Evolutionary conservation across 2,113 vertebrate species (phyloP).

Genomic region (Anarrhichthys ocellatus): DNA sequence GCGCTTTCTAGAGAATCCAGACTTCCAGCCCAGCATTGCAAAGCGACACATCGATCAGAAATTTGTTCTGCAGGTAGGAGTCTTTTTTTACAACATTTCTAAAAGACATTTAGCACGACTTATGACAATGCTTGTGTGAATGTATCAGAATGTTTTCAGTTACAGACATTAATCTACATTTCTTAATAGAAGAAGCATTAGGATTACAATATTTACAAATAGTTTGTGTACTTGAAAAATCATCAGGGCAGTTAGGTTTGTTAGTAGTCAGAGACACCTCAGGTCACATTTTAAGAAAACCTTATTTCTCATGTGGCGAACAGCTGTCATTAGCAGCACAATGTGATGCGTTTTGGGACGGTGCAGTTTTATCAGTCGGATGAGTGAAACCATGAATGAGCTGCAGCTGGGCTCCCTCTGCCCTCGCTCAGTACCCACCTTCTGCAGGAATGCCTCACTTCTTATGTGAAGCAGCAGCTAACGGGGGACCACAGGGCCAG

Average conservation of each 20-base stretch:
- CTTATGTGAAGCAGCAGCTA: slow-evolving; percentile 32
- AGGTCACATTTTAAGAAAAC: background rate
- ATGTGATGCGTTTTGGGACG: slow-evolving; percentile 12
- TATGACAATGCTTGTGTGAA: background rate
- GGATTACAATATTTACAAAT: background rate
- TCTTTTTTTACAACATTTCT: background rate
- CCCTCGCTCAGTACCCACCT: slow-evolving; percentile 46
- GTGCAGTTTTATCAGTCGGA: background rate
- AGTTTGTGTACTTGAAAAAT: background rate
- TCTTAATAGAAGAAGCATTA: background rate
- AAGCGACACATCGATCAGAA: slow-evolving; percentile 97
- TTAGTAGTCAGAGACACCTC: background rate
- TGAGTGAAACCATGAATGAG: slow-evolving; percentile 36
- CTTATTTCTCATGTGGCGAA: background rate
- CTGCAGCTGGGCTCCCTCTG: slow-evolving; percentile 34
- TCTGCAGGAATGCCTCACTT: slow-evolving; percentile 53
- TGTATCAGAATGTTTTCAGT: background rate
- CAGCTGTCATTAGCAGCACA: background rate
- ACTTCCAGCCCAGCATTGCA: slow-evolving; percentile 97
- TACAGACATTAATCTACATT: background rate
- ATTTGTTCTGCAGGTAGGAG: slow-evolving; percentile 96
- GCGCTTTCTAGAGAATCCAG: slow-evolving; percentile 96
- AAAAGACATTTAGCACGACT: background rate
- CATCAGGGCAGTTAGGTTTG: background rate
- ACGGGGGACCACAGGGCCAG: slow-evolving; percentile 57